phyloP scores from a whole-genome alignment of 2,113 vertebrate species.

The Ciconia stormi region DNA sequence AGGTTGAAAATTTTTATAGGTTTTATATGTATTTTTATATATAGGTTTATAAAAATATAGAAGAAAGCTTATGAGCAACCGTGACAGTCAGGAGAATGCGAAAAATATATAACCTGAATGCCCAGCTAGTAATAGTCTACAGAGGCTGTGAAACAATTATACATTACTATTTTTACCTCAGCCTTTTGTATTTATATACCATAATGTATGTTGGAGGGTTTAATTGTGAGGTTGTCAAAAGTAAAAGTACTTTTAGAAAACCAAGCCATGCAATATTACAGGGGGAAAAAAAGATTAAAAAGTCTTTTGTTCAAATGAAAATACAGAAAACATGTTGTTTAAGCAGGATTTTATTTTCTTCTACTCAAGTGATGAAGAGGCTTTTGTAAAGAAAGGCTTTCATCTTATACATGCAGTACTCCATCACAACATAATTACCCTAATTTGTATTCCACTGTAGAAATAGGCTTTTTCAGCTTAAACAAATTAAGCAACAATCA shows the following conservation, averaged over 20 bases:
- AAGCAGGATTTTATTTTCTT: slow-evolving; percentile 67
- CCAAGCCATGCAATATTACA: background rate
- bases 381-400: slow-evolving; percentile 72
- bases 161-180: background rate
- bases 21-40: too few relatives aligned
- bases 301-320: slow-evolving; percentile 51
- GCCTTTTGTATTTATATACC: slow-evolving; percentile 9
- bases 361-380: slow-evolving; percentile 59
- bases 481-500: slow-evolving; percentile 72
- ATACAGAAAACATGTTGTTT: slow-evolving; percentile 64
- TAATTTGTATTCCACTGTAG: slow-evolving; percentile 74
- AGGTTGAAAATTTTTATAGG: too few relatives aligned
- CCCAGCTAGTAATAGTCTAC: background rate
- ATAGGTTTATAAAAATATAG: too few relatives aligned
- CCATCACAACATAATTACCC: slow-evolving; percentile 71
- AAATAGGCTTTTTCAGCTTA: slow-evolving; percentile 69
- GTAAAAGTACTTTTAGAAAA: background rate
- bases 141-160: background rate
- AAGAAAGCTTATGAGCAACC: background rate
- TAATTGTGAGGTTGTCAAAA: slow-evolving; percentile 25
- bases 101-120: background rate
- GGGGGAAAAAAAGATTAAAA: background rate
- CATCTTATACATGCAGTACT: slow-evolving; percentile 67
- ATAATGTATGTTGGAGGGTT: slow-evolving; percentile 5
- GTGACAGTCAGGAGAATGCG: background rate